These are phyloP conservation scores for Dione vanillae DNA, from an alignment of 2,888 invertebrate species.

Conservation along the genomic window DNA sequence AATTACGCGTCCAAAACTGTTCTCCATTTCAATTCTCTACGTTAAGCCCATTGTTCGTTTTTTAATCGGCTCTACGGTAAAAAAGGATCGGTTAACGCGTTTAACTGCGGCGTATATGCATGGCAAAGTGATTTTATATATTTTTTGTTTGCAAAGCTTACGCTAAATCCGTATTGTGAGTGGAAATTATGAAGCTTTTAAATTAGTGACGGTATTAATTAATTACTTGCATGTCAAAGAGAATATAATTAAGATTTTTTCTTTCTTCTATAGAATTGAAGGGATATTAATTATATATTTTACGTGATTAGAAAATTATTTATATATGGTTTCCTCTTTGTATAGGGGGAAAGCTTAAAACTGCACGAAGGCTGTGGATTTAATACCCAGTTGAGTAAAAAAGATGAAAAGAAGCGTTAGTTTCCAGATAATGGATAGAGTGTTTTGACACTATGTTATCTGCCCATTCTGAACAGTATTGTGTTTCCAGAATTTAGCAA, in stretches of 20 bases:
- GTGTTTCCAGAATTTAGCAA: too few species aligned
- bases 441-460: neutral
- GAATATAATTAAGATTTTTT: neutral
- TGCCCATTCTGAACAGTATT: neutral
- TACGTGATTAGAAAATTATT: too few species aligned
- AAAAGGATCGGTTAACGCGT: constrained; percentile 17
- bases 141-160: constrained; percentile 16
- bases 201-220: neutral
- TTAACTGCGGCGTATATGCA: constrained; percentile 4
- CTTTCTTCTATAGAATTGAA: neutral
- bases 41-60: constrained; percentile 37
- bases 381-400: too few species aligned
- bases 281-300: neutral
- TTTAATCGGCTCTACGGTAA: constrained; percentile 20
- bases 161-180: constrained; percentile 4
- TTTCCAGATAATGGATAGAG: neutral
- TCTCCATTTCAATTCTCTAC: constrained; percentile 60
- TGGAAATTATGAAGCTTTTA: constrained; percentile 9
- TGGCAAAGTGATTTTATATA: constrained; percentile 37
- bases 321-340: too few species aligned
- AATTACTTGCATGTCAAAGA: too few species aligned
- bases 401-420: too few species aligned
- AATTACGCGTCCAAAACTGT: constrained; percentile 61
- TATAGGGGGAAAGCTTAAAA: too few species aligned
- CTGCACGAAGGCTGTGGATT: too few species aligned